Conservation (phyloP, 23 tunicate genomes). For the Styela clava region DNA sequence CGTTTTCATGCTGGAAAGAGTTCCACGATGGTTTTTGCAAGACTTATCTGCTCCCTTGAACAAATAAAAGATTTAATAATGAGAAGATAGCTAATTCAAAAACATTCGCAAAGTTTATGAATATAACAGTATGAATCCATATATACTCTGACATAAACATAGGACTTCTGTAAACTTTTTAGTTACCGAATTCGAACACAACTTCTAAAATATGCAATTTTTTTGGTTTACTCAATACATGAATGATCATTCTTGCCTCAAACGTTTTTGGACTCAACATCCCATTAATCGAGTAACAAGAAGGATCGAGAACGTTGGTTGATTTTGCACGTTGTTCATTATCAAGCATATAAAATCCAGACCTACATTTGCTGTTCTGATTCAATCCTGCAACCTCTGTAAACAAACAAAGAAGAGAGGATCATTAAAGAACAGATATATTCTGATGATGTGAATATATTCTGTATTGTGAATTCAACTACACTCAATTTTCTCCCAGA, state of each 20-base stretch:
- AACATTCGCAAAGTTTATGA: too few species aligned
- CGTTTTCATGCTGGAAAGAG: constrained; percentile 49
- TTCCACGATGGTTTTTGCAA: constrained; percentile 26
- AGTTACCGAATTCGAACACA: too few species aligned
- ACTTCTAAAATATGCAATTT: too few species aligned
- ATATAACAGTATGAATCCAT: too few species aligned
- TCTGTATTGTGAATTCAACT: too few species aligned
- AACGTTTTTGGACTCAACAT: not conserved
- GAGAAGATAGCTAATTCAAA: too few species aligned
- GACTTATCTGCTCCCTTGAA: constrained; percentile 23
- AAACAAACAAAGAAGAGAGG: not conserved
- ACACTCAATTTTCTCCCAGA: too few species aligned
- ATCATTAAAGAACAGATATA: not conserved
- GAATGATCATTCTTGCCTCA: not conserved
- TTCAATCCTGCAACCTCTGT: constrained; percentile 15
- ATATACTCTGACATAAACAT: too few species aligned
- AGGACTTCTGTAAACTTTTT: too few species aligned
- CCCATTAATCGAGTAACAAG: constrained; percentile 30
- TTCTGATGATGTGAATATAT: too few species aligned
- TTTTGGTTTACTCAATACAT: too few species aligned
- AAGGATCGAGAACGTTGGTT: constrained; percentile 40
- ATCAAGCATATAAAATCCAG: constrained; percentile 21
- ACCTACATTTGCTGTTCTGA: constrained; percentile 41
- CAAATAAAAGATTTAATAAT: not conserved
- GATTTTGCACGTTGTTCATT: constrained; percentile 23